Base-by-base conservation (phyloP, 2,888 invertebrate species). In the Pristionchus maxplancki region DNA sequence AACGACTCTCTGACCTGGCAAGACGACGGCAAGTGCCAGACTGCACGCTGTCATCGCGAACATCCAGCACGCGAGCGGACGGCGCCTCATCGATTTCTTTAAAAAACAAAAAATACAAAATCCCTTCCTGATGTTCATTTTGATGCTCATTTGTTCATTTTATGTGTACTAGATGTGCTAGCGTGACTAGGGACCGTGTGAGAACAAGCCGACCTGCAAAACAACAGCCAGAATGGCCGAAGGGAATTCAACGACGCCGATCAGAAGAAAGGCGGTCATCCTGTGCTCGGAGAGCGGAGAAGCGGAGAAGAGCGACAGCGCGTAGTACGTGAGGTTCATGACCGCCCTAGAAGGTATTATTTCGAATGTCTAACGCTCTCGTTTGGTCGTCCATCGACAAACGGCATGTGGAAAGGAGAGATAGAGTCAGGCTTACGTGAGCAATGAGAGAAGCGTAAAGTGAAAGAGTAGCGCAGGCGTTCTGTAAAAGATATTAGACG, bases 251-350 rank as follows among this genome's bases (percentile, higher is more conserved):
- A 88, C 37, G 24, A 88, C 40, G 0, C 94, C 94, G 8, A 94
- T 94, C 5, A 94, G 90, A 89, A 94, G 93, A 89, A 93, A 94
- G n/a, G 94, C 94, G 24, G 92, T 90, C 90, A 92, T 93, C 86
- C 91, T 91, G 88, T 94, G 91, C 64, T 94, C 93, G 24, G 91
- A 92, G n/a, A 94, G 89, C 40, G 94, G 93, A 9, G 17, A 11
- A 0, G 92, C 91, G n/a, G 93, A 93, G 90, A 93, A 94, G 53
- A 94, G 90, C 11, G 93, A 93, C 4, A 94, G 89, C 1, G 91
- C 93, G 94, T 94, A 94, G 89, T 94, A 94, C 40, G 92, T 92
- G n/a, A 90, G 90, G 88, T 93, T 93, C 92, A 94, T 93, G 9
- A 91, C 91, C 28, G 92, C 90, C 89, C 93, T 93, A 5, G n/a